Evolutionary conservation across 2,797 vertebrate species (phyloP).

Genomic region (Clarias fuscus): DNA sequence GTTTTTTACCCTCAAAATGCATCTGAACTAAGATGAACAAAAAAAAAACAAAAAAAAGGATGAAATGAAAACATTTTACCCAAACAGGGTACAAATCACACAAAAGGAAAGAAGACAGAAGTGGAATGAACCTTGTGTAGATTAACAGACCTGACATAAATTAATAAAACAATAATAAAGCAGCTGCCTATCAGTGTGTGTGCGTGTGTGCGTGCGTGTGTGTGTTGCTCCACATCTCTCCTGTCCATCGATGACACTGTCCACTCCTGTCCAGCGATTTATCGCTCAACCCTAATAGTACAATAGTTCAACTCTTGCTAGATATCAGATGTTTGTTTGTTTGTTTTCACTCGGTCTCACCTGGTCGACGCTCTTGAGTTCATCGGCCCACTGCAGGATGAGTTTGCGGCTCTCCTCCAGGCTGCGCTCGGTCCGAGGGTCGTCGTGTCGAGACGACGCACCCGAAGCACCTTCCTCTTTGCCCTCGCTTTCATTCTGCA

Average conservation of each 20-base stretch:
- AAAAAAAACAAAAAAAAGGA: no score
- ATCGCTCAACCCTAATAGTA: not conserved
- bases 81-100: not conserved
- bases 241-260: not conserved
- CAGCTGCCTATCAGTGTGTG: not conserved
- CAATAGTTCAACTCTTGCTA: not conserved
- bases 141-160: no score
- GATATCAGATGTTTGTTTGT: not conserved
- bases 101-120: not conserved
- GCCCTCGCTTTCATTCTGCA: conserved; percentile 37
- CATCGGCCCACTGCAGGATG: conserved; percentile 75
- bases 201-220: not conserved
- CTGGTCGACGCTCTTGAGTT: conserved; percentile 70
- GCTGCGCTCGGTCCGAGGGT: conserved; percentile 62
- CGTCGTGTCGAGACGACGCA: conserved; percentile 19
- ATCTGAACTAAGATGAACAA: not conserved
- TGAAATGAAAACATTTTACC: not conserved
- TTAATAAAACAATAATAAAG: not conserved
- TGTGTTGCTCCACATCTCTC: not conserved
- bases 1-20: not conserved
- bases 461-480: conserved; percentile 33
- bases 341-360: conserved; percentile 49
- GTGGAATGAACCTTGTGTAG: no score
- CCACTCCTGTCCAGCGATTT: not conserved
- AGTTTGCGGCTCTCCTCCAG: conserved; percentile 75